Evolutionary conservation across 2,888 invertebrate genomes (phyloP).

Genomic region (Hypselothyrea guttata): DNA sequence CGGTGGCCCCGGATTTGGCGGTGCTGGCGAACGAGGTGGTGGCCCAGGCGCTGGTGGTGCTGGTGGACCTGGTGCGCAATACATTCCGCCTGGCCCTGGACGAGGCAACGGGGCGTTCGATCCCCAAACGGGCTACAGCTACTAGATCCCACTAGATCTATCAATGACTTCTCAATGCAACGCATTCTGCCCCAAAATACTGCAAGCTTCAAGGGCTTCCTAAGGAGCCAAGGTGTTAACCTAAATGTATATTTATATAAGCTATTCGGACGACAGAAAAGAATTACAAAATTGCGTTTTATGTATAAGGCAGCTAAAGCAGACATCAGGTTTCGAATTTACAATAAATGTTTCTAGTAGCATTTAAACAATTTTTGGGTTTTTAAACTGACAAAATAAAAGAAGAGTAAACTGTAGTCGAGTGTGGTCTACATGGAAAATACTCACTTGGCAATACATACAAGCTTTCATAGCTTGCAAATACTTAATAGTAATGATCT

Average conservation of each 20-base stretch:
- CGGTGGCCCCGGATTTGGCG: slow-evolving; percentile 14
- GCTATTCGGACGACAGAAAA: slow-evolving; percentile 9
- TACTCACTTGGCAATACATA: no score
- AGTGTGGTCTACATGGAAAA: no score
- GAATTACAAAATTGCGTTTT: slow-evolving; percentile 22
- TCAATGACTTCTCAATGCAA: slow-evolving; percentile 48
- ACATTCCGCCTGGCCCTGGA: slow-evolving; percentile 53
- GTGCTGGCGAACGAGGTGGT: slow-evolving; percentile 9
- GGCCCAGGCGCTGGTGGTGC: slow-evolving; percentile 19
- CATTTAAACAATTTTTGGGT: slow-evolving; percentile 4
- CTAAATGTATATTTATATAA: slow-evolving; percentile 33
- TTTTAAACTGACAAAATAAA: no score
- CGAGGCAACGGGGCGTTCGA: slow-evolving; percentile 82
- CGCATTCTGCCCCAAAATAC: slow-evolving; percentile 71
- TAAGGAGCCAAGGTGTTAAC: slow-evolving; percentile 9
- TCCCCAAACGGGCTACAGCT: slow-evolving; percentile 83
- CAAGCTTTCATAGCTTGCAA: no score
- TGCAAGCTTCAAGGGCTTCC: slow-evolving; percentile 39
- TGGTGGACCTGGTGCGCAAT: slow-evolving; percentile 58
- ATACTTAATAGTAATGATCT: no score
- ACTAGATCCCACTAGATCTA: slow-evolving; percentile 69
- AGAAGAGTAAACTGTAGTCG: no score
- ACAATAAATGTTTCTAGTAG: slow-evolving; percentile 28
- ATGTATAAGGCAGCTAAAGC: slow-evolving; percentile 24
- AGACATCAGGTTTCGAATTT: slow-evolving; percentile 26